Evolutionary conservation across 2,888 invertebrate genomes (phyloP).

Genomic region (Nineta flava): DNA sequence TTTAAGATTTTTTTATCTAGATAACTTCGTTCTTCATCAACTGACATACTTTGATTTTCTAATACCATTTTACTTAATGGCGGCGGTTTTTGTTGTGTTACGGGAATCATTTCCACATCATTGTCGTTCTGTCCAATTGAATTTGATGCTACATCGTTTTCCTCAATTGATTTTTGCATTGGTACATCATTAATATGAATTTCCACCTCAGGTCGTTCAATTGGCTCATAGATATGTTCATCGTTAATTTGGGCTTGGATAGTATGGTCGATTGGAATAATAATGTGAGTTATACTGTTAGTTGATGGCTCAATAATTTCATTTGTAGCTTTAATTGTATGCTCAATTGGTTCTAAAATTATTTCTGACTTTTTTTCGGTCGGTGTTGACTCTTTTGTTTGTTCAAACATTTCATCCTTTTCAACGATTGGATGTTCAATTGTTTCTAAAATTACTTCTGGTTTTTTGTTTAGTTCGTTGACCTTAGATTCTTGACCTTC

Average conservation of each 20-base stretch:
- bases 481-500: no score
- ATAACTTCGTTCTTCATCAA: conserved; percentile 21
- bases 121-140: no score
- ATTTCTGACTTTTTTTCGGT: neutral
- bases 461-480: no score
- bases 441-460: no score
- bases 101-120: neutral
- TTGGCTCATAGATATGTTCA: neutral
- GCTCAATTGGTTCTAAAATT: neutral
- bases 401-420: no score
- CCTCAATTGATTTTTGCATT: neutral
- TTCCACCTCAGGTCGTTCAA: conserved; percentile 1
- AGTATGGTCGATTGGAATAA: conserved; percentile 3
- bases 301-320: neutral
- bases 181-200: neutral
- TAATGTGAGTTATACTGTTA: neutral
- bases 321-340: neutral
- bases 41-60: conserved; percentile 19
- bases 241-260: neutral
- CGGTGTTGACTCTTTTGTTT: neutral
- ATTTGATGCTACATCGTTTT: neutral
- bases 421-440: no score
- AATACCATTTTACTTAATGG: neutral
- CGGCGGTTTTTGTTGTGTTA: neutral
- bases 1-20: conserved; percentile 21